phyloP scores from a whole-genome alignment of 2,797 vertebrate genomes.

The Etheostoma perlongum region DNA sequence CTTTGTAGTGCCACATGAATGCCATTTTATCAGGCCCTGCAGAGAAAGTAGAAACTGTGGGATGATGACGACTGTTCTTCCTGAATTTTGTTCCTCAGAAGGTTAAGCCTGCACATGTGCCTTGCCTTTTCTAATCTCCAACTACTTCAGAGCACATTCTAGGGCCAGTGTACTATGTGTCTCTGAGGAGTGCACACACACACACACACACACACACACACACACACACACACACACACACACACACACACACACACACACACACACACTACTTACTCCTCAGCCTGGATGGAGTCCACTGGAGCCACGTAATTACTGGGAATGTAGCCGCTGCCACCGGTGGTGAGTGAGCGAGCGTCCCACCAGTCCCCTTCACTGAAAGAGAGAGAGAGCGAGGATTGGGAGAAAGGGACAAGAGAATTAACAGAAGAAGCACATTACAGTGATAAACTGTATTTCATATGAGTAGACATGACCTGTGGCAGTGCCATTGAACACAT shows the following conservation, averaged over 20 bases:
- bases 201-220: constrained; percentile 3
- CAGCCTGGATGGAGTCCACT: constrained; percentile 97
- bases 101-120: constrained; percentile 24
- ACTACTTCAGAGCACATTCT: constrained; percentile 11
- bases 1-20: constrained; percentile 40
- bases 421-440: constrained; percentile 17
- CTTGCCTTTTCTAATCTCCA: constrained; percentile 5
- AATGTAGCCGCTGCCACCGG: constrained; percentile 96
- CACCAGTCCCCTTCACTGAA: constrained; percentile 98
- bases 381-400: constrained; percentile 43
- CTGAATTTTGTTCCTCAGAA: neutral
- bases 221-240: constrained; percentile 14
- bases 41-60: neutral
- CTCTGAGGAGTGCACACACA: constrained; percentile 57
- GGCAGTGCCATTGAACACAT: constrained; percentile 6
- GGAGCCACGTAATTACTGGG: constrained; percentile 99
- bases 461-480: constrained; percentile 3
- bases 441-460: constrained; percentile 1
- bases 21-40: constrained; percentile 29
- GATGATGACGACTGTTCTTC: neutral
- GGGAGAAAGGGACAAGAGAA: neutral
- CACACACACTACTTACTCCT: constrained; percentile 90
- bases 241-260: too few relatives aligned
- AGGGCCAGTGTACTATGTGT: neutral
- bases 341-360: constrained; percentile 96